phyloP scores from a whole-genome alignment of 2,797 vertebrate genomes.

The Coracias cyanogaster region DNA sequence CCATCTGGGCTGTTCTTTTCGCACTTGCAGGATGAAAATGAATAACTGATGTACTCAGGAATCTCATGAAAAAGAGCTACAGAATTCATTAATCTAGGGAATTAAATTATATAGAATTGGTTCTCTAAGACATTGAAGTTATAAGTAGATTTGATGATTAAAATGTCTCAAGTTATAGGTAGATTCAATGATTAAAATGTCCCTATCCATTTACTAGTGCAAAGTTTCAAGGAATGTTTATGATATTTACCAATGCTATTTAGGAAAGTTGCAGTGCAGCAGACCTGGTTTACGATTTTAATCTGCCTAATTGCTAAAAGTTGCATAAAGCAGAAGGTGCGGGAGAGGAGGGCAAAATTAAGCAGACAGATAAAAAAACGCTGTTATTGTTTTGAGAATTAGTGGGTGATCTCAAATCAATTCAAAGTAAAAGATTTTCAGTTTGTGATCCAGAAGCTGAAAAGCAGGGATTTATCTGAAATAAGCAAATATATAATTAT shows the following conservation, averaged over 20 bases:
- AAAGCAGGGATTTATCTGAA: neutral
- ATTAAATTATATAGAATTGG: neutral
- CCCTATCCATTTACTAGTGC: neutral
- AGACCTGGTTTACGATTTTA: neutral
- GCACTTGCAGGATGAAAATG: neutral
- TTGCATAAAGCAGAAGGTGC: neutral
- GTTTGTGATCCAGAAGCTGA: neutral
- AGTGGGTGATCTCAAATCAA: neutral
- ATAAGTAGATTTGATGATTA: neutral
- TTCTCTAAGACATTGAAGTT: neutral
- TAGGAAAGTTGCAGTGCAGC: neutral
- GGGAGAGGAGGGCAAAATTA: neutral
- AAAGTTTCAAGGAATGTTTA: neutral
- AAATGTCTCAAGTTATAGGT: neutral
- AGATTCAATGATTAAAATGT: neutral
- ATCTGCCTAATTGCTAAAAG: neutral
- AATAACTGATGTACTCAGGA: neutral
- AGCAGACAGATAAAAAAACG: neutral
- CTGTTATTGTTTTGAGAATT: neutral
- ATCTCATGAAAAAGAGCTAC: neutral
- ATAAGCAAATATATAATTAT: neutral
- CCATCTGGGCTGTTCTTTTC: neutral
- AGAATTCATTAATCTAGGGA: neutral
- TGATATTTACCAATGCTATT: neutral
- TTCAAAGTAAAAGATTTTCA: neutral